These are phyloP conservation scores for Chaetoderma sp. DNA, from an alignment of 2,888 invertebrate species.

Conservation along the genomic window DNA sequence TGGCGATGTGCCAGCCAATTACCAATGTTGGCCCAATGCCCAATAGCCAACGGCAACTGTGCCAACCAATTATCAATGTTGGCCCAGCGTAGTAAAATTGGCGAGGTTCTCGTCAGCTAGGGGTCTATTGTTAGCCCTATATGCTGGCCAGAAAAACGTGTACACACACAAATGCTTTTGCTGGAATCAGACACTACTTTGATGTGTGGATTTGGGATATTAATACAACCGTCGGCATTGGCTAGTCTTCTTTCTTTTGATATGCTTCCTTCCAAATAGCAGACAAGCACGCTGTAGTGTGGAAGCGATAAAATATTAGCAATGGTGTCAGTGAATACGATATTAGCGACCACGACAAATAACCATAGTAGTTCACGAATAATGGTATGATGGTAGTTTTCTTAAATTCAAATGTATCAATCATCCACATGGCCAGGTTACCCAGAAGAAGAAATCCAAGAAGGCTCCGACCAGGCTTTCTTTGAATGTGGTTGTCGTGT, in stretches of 20 bases:
- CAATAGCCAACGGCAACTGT: no score
- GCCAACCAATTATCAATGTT: no score
- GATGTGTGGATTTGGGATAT: no score
- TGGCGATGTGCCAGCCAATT: no score
- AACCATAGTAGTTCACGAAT: not conserved
- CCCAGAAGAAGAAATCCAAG: not conserved
- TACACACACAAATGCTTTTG: no score
- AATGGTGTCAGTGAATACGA: not conserved
- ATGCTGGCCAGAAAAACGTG: no score
- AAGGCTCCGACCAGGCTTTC: not conserved
- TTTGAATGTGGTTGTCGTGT: not conserved
- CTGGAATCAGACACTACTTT: no score
- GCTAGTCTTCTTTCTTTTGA: not conserved
- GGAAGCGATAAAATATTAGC: constrained; percentile 2
- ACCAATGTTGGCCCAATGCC: no score
- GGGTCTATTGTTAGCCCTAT: no score
- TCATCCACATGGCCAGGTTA: not conserved
- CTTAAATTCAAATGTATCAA: not conserved
- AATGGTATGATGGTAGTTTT: not conserved
- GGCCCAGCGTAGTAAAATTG: no score
- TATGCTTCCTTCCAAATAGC: constrained; percentile 3
- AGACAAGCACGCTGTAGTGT: not conserved
- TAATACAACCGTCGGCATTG: no score
- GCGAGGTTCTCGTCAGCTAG: no score
- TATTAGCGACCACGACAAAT: not conserved